These are phyloP conservation scores for Sarcophaga bullata DNA, from an alignment of 1,140 invertebrate species.

Conservation along the genomic window DNA sequence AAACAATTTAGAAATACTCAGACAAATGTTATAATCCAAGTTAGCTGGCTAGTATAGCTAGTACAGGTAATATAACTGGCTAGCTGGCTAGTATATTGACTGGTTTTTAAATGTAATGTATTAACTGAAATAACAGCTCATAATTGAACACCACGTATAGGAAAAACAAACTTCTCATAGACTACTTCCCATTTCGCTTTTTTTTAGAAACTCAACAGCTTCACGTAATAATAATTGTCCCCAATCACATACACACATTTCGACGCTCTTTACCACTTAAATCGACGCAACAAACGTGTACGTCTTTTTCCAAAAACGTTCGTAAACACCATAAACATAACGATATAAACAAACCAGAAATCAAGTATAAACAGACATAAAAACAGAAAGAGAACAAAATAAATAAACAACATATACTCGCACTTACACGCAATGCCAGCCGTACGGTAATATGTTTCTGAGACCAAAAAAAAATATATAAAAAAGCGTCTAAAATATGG, in stretches of 20 bases:
- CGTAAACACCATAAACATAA: slow-evolving; percentile 29
- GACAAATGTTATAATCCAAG: too few relatives aligned
- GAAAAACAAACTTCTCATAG: too few relatives aligned
- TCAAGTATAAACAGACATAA: not conserved
- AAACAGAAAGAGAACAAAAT: not conserved
- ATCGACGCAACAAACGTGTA: not conserved
- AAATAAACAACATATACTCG: not conserved
- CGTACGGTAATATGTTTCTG: not conserved
- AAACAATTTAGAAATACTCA: too few relatives aligned
- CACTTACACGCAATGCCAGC: slow-evolving; percentile 18
- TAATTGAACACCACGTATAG: too few relatives aligned
- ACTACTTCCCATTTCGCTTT: too few relatives aligned
- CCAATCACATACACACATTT: not conserved
- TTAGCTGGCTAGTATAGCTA: too few relatives aligned
- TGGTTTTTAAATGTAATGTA: too few relatives aligned
- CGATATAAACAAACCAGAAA: slow-evolving; percentile 5
- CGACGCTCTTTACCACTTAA: not conserved
- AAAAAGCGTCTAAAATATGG: not conserved
- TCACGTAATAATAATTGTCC: not conserved
- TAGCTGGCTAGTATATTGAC: too few relatives aligned
- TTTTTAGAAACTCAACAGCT: not conserved
- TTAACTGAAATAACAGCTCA: too few relatives aligned
- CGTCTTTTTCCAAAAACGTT: not conserved
- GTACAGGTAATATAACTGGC: too few relatives aligned
- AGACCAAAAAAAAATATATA: not conserved